Evolutionary conservation across 2,113 vertebrate species (phyloP), one percentile per base, ranked within the genome.

Genomic region (Amphiprion ocellaris): DNA sequence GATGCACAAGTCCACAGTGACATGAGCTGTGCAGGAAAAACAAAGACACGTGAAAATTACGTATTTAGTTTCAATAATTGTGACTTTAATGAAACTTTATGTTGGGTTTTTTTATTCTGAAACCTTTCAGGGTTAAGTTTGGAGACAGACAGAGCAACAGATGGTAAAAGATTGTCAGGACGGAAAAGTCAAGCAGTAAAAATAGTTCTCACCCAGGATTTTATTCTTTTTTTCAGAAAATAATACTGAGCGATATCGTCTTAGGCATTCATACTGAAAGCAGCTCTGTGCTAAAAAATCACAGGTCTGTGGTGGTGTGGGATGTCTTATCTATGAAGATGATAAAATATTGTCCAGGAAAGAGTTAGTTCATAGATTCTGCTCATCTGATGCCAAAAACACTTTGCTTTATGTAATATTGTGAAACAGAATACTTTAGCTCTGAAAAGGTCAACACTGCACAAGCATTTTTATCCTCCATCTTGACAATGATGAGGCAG

Each of bases 1-100:
- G 52, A 58, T 19, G 55, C 17, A 52, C 12, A 50, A 28, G n/a
- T 16, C 53, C 30, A 44, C 33, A 15, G 17, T 56, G 33, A 24
- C 62, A 58, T 24, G 4, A 59, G 33, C 75, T 14, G 49, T 60
- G 63, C 12, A 49, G 11, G 54, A 60, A 37, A 59, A 30, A 52
- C 11, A 15, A 10, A 28, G 5, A 62, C 39, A 49, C 12, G 17
- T 54, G 26, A 62, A 21, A 60, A 17, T 9, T 10, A 9, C 52
- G 21, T 12, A 41, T 28, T 49, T 50, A 49, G 30, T n/a, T 55
- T 10, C 5, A n/a, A 14, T 26, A 5, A 15, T 14, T 17, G 19
- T 10, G 12, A 52, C 56, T 19, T 11, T 52, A 21, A 10, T 52
- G 49, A 52, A 52, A 21, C 17, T 52, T 19, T 52, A 52, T 52